Evolutionary conservation across 2,113 vertebrate species (phyloP).

Genomic region (Hystrix brachyura): DNA sequence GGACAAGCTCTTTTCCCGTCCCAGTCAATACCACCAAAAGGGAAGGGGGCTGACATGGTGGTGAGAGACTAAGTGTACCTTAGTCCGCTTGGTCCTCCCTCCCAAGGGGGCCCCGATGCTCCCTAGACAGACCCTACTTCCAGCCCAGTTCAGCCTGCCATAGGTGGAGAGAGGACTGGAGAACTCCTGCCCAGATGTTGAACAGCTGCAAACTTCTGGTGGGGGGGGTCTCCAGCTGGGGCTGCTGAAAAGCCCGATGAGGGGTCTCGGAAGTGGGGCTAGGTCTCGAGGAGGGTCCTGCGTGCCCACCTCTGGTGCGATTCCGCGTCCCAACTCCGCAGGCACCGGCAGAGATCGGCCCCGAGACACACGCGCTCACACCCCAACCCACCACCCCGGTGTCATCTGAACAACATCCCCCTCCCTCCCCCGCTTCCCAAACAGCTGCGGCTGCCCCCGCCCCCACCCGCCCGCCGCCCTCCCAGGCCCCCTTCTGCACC

Average conservation of each 20-base stretch:
- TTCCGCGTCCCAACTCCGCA: slow-evolving; percentile 67
- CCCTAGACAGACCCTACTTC: slow-evolving; percentile 5
- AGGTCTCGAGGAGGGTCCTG: slow-evolving; percentile 43
- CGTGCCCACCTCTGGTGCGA: slow-evolving; percentile 30
- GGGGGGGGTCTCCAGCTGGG: slow-evolving; percentile 58
- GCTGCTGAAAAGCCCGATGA: slow-evolving; percentile 36
- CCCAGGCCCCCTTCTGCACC: slow-evolving; percentile 82
- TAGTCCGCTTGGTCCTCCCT: background rate
- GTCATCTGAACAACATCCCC: slow-evolving; percentile 80
- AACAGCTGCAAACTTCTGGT: slow-evolving; percentile 83
- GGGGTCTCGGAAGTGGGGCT: background rate
- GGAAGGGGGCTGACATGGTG: background rate
- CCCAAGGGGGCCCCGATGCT: background rate
- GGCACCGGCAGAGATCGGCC: slow-evolving; percentile 39
- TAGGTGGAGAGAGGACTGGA: background rate
- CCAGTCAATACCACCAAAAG: background rate
- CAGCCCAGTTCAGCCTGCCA: slow-evolving; percentile 1
- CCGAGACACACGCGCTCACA: slow-evolving; percentile 64
- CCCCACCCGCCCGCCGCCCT: slow-evolving; percentile 74
- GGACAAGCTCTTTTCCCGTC: background rate
- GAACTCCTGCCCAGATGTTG: slow-evolving; percentile 77
- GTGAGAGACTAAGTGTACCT: background rate
- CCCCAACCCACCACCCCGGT: slow-evolving; percentile 75
- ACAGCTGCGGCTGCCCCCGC: slow-evolving; percentile 82
- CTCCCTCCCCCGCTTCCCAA: slow-evolving; percentile 80